Evolutionary conservation across 2,113 vertebrate genomes (phyloP), one percentile per base, ranked within the genome.

Genomic region (Setophaga petechia): DNA sequence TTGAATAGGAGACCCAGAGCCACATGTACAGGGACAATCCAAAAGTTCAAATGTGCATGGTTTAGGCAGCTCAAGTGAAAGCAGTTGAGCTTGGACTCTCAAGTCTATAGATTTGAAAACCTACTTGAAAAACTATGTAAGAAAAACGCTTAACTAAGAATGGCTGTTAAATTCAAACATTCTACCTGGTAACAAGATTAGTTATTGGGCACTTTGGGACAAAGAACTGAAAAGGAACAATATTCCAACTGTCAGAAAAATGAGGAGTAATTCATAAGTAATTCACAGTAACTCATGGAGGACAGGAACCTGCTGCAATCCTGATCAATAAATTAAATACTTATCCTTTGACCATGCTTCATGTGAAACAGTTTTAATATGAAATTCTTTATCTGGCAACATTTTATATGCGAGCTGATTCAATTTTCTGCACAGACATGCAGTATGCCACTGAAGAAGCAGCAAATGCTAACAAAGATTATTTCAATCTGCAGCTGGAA

Each of bases 391-490:
- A 37, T 74, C 66, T 77, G 68, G 39, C 89, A 71, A 62, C 3
- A 5, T 74, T 87, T 81, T 66, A 46, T 41, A 33, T 30, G n/a
- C 3, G 28, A 84, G 80, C 9, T 58, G 67, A 77, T 66, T 86
- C 30, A 12, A 37, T 92, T 76, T 86, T 89, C 72, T 94, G 41
- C 31, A 33, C 5, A 89, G 49, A 72, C 22, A 61, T 73, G 46
- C 7, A 76, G 30, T 58, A 44, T 5, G 54, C 93, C 92, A 86
- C 93, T 91, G 91, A 92, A 92, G 91, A 69, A 94, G 89, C 61
- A 91, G 47, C 37, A 84, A 87, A 81, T 4, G 7, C 51, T 77
- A 83, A 39, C 23, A 65, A 87, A 76, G 83, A 89, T 92, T 41
- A 90, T 80, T 96, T 90, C 76, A 91, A 35, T 93, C 61, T 91